Base-by-base conservation (phyloP, 1,140 invertebrate species). In the Drosophila willistoni region DNA sequence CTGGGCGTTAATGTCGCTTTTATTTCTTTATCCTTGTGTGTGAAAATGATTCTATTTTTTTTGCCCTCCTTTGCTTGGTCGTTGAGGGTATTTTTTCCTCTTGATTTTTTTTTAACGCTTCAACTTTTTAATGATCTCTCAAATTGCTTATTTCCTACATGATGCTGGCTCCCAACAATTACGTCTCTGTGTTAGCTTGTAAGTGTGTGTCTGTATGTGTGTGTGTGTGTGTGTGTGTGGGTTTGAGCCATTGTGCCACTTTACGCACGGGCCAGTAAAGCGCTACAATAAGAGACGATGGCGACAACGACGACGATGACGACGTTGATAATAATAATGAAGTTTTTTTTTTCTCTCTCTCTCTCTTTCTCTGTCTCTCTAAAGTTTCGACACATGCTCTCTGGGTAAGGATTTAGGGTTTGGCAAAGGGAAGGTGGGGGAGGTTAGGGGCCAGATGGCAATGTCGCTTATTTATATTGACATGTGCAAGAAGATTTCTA, bases 141-240 rank as follows among this genome's bases (percentile, higher is more conserved):
- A 89, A 89, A 89, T 89, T 89, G 84, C 84, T 89, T 89, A 89
- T 89, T 89, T 89, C 84, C 84, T 90, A 89, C 84, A 89, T 77
- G 64, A 79, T 79, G 80, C 80, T 83, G 81, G 61, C 73, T 77
- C 77, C 47, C 77, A 80, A 77, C 80, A 87, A 87, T 89, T 89
- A 87, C 82, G 77, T 75, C 71, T 51, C 44, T 51, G 44, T 51
- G 44, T 68, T 73, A 62, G 78, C 59, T 63, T 71, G 71, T 62
- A 47, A 57, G 65, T 33, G 70, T 42, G 56, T 67, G 25, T 64
- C 41, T 39, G 41, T 71, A 62, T 51, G n/a, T 33, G 9, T 57
- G 62, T 54, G 51, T 69, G 60, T 17, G 71, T n/a, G 59, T 54
- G 59, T 69, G 59, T 22, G 71, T 36, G 57, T 68, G 29, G 67